A percentile compares a stretch with the other conserved stretches of the same genome.
These are phyloP conservation scores for Cloeon dipterum DNA, from an alignment of 2,888 invertebrate species.

Conservation along the genomic window DNA sequence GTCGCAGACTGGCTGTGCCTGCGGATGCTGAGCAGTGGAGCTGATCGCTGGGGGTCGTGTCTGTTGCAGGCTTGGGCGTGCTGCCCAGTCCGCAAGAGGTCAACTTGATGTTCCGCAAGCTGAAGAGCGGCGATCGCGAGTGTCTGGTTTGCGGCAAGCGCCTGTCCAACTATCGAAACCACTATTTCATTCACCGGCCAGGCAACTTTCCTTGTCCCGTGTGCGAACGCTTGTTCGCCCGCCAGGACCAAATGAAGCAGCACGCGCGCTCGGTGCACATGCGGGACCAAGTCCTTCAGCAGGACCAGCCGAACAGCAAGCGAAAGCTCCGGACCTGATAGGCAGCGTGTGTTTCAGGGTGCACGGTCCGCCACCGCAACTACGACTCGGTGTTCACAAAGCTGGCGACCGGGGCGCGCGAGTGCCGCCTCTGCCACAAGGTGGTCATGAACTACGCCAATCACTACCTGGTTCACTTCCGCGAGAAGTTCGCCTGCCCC, in stretches of 20 bases:
- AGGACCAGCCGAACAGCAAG: too few species aligned
- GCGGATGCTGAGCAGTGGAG: too few species aligned
- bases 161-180: background rate
- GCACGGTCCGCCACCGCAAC: too few species aligned
- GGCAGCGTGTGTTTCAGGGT: too few species aligned
- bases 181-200: background rate
- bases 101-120: constrained; percentile 4
- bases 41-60: too few species aligned
- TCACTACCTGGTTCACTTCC: constrained; percentile 19
- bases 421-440: constrained; percentile 21
- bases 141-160: constrained; percentile 7
- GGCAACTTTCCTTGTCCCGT: constrained; percentile 1
- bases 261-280: background rate
- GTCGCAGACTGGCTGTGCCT: too few species aligned
- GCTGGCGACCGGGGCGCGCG: constrained; percentile 13
- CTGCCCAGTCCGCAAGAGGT: too few species aligned
- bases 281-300: too few species aligned
- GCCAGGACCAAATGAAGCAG: constrained; percentile 1
- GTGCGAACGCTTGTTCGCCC: background rate
- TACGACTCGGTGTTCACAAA: background rate
- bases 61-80: too few species aligned
- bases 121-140: constrained; percentile 7
- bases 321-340: too few species aligned
- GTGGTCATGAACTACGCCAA: constrained; percentile 21
- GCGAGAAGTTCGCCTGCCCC: constrained; percentile 16